Percentiles rank a stretch among this genome's conserved stretches.
phyloP scores from a whole-genome alignment of 2,113 vertebrate genomes.

The Montifringilla adamsi region DNA sequence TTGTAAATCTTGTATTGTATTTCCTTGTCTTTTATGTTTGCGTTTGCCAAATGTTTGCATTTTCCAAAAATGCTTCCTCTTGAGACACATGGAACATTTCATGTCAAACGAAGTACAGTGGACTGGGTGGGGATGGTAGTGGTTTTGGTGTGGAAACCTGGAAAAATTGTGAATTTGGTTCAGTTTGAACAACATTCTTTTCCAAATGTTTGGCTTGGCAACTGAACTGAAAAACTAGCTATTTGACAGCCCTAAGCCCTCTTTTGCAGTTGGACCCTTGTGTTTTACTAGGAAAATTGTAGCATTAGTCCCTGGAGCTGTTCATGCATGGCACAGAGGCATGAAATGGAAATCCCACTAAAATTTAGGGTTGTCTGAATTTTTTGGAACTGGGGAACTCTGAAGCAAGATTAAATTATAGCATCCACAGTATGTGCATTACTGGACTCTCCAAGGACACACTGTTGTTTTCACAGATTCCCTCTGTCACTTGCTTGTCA shows the following conservation, averaged over 20 bases:
- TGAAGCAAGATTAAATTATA: neutral
- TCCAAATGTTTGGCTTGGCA: constrained; percentile 39
- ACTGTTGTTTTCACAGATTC: neutral
- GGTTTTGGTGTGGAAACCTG: constrained; percentile 52
- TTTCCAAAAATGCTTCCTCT: neutral
- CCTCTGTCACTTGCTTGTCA: neutral
- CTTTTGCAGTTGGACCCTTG: constrained; percentile 2
- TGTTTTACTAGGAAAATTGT: constrained; percentile 20
- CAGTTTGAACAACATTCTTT: constrained; percentile 30
- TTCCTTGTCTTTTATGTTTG: neutral
- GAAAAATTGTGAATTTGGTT: constrained; percentile 23
- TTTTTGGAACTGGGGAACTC: neutral
- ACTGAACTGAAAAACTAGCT: constrained; percentile 20
- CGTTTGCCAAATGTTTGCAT: neutral
- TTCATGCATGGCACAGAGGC: neutral
- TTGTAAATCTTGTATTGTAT: neutral
- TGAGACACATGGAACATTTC: neutral
- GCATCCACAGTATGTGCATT: neutral
- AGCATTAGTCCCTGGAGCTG: neutral
- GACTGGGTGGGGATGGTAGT: neutral
- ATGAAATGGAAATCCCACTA: constrained; percentile 10
- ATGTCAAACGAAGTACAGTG: neutral
- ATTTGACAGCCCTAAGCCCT: constrained; percentile 1
- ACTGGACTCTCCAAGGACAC: neutral
- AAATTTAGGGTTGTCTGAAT: neutral